These are phyloP conservation scores for Ametastegia equiseti DNA, from an alignment of 2,888 invertebrate genomes.

Conservation along the genomic window DNA sequence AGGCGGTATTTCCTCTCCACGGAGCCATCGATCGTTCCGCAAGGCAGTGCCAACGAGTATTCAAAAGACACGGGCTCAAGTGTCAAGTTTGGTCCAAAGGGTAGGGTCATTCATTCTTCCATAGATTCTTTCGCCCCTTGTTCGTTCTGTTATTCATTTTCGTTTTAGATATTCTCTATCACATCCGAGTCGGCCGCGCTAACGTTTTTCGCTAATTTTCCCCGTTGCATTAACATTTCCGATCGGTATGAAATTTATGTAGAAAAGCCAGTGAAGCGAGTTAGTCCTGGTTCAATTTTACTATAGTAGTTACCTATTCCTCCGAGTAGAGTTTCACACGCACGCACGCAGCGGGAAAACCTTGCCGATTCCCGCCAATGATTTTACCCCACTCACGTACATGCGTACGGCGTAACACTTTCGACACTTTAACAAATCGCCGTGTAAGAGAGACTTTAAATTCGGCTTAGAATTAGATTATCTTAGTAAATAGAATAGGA, in stretches of 20 bases:
- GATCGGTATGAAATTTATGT: background rate
- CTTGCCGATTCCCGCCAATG: background rate
- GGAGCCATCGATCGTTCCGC: constrained; percentile 88
- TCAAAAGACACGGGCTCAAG: constrained; percentile 93
- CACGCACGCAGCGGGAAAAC: background rate
- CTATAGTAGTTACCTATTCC: background rate
- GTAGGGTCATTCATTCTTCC: constrained; percentile 77
- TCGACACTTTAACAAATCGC: background rate
- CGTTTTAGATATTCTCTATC: background rate
- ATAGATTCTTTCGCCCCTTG: background rate
- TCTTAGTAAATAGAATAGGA: constrained; percentile 69
- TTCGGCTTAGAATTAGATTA: constrained; percentile 54
- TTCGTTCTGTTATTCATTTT: background rate
- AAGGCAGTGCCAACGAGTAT: constrained; percentile 89
- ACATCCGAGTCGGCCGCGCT: background rate
- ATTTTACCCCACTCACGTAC: background rate
- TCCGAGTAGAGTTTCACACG: background rate
- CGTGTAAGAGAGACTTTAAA: background rate
- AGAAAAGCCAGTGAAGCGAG: background rate
- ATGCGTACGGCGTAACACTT: background rate
- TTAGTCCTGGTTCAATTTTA: background rate
- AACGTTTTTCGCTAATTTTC: background rate
- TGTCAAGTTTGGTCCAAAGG: constrained; percentile 95
- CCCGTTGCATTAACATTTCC: background rate
- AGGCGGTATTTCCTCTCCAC: constrained; percentile 83